Evolutionary conservation across 1,140 invertebrate genomes (phyloP).

Genomic region (Leguminivora glycinivorella): DNA sequence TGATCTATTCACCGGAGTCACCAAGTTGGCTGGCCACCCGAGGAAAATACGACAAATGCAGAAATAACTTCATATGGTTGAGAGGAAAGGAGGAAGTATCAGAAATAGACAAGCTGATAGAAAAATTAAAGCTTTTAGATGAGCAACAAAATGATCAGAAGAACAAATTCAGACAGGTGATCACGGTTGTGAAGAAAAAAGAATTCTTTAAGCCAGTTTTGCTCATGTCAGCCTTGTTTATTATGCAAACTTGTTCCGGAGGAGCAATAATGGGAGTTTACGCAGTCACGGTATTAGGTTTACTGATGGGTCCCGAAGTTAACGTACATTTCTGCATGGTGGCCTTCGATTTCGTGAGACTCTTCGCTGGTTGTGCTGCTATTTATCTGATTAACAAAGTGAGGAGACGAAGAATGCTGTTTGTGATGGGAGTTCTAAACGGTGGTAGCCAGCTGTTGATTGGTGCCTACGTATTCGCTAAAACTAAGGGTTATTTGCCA

Average conservation of each 20-base stretch:
- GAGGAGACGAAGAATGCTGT: conserved; percentile 56
- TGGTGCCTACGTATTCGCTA: conserved; percentile 48
- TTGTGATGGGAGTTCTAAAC: conserved; percentile 44
- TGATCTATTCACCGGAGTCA: not conserved
- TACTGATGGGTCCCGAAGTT: conserved; percentile 57
- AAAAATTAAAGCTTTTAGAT: not conserved
- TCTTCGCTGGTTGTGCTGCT: conserved; percentile 58
- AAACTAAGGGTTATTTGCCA: conserved; percentile 37
- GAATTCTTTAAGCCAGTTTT: conserved; percentile 8
- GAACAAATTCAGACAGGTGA: not conserved
- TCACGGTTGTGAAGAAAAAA: not conserved
- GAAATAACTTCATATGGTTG: not conserved
- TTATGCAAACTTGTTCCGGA: not conserved
- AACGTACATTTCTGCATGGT: conserved; percentile 81
- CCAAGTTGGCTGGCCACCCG: conserved; percentile 14
- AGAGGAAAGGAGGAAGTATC: not conserved
- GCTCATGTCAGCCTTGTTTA: not conserved
- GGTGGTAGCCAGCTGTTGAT: conserved; percentile 48
- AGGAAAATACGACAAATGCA: not conserved
- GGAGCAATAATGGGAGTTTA: conserved; percentile 80
- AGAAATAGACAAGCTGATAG: conserved; percentile 8
- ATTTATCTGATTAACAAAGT: conserved; percentile 57
- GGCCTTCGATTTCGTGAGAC: conserved; percentile 79
- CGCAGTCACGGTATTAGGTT: conserved; percentile 77
- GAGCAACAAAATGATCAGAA: not conserved